Percentiles rank a stretch among this genome's conserved stretches.
Conservation (phyloP, 1,140 invertebrate species). For the Steinernema khuongi region DNA sequence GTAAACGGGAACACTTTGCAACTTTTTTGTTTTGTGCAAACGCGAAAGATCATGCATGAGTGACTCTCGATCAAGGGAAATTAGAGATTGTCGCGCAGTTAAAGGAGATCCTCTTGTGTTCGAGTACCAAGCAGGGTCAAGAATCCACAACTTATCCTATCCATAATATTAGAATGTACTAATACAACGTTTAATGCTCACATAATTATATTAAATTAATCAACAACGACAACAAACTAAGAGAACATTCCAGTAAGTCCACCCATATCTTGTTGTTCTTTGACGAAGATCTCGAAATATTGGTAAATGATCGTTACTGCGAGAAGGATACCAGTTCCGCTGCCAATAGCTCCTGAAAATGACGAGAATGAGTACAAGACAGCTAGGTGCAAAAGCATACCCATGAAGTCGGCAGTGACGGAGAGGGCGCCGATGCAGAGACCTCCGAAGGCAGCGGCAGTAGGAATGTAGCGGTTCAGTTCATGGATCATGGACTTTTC, state of each 20-base stretch:
- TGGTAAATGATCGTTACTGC: constrained; percentile 99
- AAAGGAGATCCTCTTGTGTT: no score
- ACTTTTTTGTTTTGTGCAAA: no score
- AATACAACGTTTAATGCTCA: no score
- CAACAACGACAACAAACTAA: no score
- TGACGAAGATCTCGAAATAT: constrained; percentile 99
- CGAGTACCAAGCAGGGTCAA: no score
- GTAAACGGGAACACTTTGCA: no score
- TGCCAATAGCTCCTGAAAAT: constrained; percentile 50
- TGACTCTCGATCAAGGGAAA: no score
- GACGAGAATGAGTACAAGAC: background rate
- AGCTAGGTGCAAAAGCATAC: constrained; percentile 52
- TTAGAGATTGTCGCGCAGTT: no score
- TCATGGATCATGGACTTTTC: constrained; percentile 99
- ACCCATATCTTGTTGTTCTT: constrained; percentile 99
- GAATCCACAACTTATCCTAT: no score
- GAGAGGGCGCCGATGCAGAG: constrained; percentile 97
- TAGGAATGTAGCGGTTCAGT: constrained; percentile 98
- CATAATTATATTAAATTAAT: no score
- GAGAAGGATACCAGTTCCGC: constrained; percentile 83
- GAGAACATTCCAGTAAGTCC: constrained; percentile 71
- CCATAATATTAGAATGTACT: no score
- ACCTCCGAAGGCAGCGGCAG: constrained; percentile 95
- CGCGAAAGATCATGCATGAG: no score
- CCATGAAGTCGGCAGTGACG: constrained; percentile 94